Conservation (phyloP, 1,140 invertebrate species). For the Neuroterus valhalla region DNA sequence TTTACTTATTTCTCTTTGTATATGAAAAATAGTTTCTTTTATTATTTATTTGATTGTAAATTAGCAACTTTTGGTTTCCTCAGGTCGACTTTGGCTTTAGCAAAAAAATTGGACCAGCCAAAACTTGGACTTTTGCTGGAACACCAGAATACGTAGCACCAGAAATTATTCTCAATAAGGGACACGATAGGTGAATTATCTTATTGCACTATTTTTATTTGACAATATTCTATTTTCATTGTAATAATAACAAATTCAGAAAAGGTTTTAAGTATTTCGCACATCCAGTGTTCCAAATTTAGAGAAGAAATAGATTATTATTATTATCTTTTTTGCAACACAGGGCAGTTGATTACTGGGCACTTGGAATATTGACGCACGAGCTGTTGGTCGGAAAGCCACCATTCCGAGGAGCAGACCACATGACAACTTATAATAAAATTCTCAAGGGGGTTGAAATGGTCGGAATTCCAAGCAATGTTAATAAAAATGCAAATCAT, state of each 20-base stretch:
- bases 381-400: constrained; percentile 95
- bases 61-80: constrained; percentile 34
- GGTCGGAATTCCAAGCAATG: constrained; percentile 87
- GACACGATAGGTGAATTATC: constrained; percentile 81
- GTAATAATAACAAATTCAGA: no score
- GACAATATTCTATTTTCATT: no score
- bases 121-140: constrained; percentile 98
- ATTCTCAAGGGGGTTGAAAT: constrained; percentile 95
- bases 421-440: constrained; percentile 98
- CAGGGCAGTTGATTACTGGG: constrained; percentile 95
- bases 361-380: constrained; percentile 93
- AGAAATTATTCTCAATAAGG: constrained; percentile 95
- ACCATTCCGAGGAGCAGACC: constrained; percentile 92
- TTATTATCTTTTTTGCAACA: neutral
- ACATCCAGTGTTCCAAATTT: neutral
- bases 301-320: constrained; percentile 13
- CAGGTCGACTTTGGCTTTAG: constrained; percentile 98
- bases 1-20: neutral
- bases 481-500: constrained; percentile 86
- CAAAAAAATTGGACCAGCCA: constrained; percentile 86
- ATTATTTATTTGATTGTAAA: constrained; percentile 38
- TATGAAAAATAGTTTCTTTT: neutral
- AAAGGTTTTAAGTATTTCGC: no score
- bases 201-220: constrained; percentile 14
- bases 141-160: constrained; percentile 95